Percentiles rank a stretch among this genome's conserved stretches.
phyloP scores from a whole-genome alignment of 2,888 invertebrate genomes.

The Emmelina monodactyla region DNA sequence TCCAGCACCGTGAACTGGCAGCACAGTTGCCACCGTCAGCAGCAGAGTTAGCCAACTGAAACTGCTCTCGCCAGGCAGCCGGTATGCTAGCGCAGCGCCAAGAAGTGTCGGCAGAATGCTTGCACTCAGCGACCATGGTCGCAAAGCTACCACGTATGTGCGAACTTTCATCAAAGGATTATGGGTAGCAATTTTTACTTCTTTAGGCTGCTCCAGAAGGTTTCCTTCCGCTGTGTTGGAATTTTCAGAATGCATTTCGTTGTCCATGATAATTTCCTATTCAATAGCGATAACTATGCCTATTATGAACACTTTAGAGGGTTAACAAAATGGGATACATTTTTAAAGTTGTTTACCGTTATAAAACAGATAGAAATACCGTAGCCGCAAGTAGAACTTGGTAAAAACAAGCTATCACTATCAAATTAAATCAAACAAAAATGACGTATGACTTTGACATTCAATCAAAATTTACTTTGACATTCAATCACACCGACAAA shows the following conservation, averaged over 20 bases:
- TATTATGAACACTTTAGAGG: no score
- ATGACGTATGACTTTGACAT: no score
- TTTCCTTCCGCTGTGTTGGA: constrained; percentile 37
- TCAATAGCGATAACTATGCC: no score
- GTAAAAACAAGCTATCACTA: no score
- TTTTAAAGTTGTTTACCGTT: no score
- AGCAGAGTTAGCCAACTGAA: constrained; percentile 83
- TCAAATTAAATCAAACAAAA: no score
- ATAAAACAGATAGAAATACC: no score
- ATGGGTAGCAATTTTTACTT: constrained; percentile 31
- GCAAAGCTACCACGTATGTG: constrained; percentile 85
- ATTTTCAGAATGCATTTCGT: background rate
- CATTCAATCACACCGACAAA: no score
- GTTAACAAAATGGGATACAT: no score
- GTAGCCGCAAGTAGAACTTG: no score
- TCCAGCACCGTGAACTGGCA: constrained; percentile 94
- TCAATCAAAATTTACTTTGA: no score
- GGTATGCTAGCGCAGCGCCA: constrained; percentile 89
- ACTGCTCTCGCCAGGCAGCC: constrained; percentile 75
- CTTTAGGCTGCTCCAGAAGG: constrained; percentile 49
- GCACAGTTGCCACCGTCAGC: constrained; percentile 83
- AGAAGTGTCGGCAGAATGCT: constrained; percentile 90
- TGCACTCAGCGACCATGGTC: constrained; percentile 94
- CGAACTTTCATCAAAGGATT: constrained; percentile 84
- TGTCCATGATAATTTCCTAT: background rate